Evolutionary conservation across 2,888 invertebrate species (phyloP), one percentile per base, ranked within the genome.

Genomic region (Dicyrtoma fusca): DNA sequence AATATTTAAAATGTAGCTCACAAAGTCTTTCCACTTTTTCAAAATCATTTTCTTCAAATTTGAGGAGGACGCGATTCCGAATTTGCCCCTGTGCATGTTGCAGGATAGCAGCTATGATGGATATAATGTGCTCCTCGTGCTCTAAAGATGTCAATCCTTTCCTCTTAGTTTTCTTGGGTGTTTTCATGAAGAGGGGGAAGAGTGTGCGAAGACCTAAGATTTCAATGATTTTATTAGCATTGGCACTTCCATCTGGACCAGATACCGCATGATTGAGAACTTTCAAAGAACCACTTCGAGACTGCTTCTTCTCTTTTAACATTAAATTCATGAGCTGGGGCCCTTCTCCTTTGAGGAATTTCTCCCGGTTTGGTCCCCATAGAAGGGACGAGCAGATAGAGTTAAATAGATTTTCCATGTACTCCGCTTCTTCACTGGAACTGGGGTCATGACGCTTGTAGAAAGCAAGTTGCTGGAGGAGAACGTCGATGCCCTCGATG

Each of bases 101-200:
- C 77, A 98, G 84, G 90, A 98, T 92, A 45, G 94, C 94, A 0
- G 94, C 90, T 81, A 98, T 92, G 74, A 97, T 94, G 0, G 96
- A 95, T 19, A 92, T 88, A 0, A 96, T 95, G 84, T 97, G 95
- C 85, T 98, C 95, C 88, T 97, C 97, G 81, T 96, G 92, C 82
- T 96, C 94, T 82, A 95, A 94, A 0, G 91, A 87, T 6, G 92
- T 91, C 11, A 94, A 85, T 61, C 94, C 87, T 81, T 91, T 89
- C 82, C 91, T 91, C 74, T 91, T 87, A 81, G 89, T 89, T 81
- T 91, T 89, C 81, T 92, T 92, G 0, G 99, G 99, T 0, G 98
- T 98, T 85, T 97, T 96, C 98, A 99, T 98, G 83, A 98, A 99
- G 0, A 99, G 86, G 0, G 99, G 99, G 84, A 99, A 99, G 74